Evolutionary conservation across 2,113 vertebrate species (phyloP), one percentile per base, ranked within the genome.

Genomic region (Sylvilagus bachmani): DNA sequence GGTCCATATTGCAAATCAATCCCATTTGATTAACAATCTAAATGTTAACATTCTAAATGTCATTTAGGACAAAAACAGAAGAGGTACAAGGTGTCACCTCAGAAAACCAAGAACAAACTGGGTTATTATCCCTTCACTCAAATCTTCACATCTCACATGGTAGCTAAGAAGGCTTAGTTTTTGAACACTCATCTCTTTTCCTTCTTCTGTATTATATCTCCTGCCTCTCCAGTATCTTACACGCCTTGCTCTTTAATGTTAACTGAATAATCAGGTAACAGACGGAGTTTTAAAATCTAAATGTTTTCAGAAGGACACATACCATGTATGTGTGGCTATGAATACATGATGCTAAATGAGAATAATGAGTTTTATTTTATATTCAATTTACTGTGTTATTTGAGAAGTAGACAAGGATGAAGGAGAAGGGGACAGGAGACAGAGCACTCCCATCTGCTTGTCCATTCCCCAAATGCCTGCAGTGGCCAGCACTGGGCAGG

Each of bases 221-320:
- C 49, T 62, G 33, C 44, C 11, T 93, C 83, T 27, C 27, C 64
- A 96, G 14, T 24, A 25, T 87, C 61, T 33, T 84, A 25, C 74
- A 74, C 74, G 19, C 24, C 27, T 14, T 79, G 11, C n/a, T 87
- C 21, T 87, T 93, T 64, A 86, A 84, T 75, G 31, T 67, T 51
- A 80, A 55, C 66, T 82, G 61, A 87, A 70, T 58, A 90, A 66
- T 71, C 19, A 86, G 21, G 24, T 78, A 93, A 80, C 58, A 10
- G 67, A 84, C 86, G 53, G 6, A 2, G 0, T 80, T 87, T 87
- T 69, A 33, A 80, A 77, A 49, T 84, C 12, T 93, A 49, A 90
- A 66, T 61, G 6, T 89, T 82, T 75, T 3, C 66, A 66, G 61
- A 96, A 93, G 44, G 31, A 86, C 29, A 90, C 22, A 67, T 77